Evolutionary conservation across 1,140 invertebrate genomes (phyloP).

Genomic region (Artemia franciscana): DNA sequence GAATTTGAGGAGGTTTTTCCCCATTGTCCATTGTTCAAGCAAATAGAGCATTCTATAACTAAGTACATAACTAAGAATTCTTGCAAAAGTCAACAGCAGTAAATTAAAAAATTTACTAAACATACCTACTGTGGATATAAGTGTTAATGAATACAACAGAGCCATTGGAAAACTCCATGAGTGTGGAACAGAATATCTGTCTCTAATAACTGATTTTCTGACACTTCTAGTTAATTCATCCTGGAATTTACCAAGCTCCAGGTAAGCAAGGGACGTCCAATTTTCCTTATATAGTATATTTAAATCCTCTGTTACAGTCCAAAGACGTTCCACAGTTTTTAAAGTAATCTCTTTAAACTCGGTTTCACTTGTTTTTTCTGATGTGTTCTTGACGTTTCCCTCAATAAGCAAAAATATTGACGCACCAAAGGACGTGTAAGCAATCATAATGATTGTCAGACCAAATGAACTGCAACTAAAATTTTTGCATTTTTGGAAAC

Average conservation of each 20-base stretch:
- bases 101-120: no score
- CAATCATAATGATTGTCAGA: background rate
- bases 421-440: background rate
- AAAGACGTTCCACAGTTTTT: conserved; percentile 17
- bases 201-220: conserved; percentile 17
- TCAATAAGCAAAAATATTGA: background rate
- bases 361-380: background rate
- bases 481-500: background rate
- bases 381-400: background rate
- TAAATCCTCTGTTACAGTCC: conserved; percentile 30
- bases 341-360: conserved; percentile 2
- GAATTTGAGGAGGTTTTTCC: no score
- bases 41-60: no score
- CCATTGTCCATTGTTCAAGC: no score
- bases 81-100: no score
- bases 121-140: conserved; percentile 34
- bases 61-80: no score
- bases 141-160: conserved; percentile 33
- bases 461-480: background rate
- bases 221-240: conserved; percentile 20
- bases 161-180: conserved; percentile 24
- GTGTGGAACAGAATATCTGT: conserved; percentile 16
- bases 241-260: conserved; percentile 25
- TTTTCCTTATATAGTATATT: conserved; percentile 32
- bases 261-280: conserved; percentile 24